Evolutionary conservation across 2,113 vertebrate species (phyloP), one percentile per base, ranked within the genome.

Genomic region (Aplodontia rufa): DNA sequence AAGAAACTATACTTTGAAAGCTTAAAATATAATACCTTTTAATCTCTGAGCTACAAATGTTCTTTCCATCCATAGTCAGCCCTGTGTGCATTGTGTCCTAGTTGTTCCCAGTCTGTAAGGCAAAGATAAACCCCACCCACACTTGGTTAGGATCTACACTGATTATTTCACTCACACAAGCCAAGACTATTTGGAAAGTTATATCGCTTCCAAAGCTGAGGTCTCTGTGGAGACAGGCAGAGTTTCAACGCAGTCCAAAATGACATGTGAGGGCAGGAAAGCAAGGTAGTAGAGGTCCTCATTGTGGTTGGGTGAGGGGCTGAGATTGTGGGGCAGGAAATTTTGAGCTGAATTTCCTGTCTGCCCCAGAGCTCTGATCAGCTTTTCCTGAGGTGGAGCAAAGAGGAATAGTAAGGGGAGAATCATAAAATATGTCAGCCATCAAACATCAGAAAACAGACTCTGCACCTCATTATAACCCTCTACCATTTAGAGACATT

Each of bases 381-480:
- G 35, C 3, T 84, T 64, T 42, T 42, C 40, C 22, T 4, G 3
- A 58, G 13, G 22, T 45, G 47, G 49, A 35, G 20, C n/a, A 40
- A 28, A 83, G 20, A 14, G 20, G 26, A 32, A 13, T 4, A 12
- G n/a, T 4, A 3, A 42, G 0, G 6, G 2, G 0, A 17, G 37
- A 30, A 20, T 1, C 17, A 35, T 78, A 35, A 83, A 84, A 72
- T 3, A 32, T 47, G 5, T n/a, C 79, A 40, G 60, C 8, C n/a
- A 2, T 26, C 66, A 47, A 87, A 51, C 24, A 53, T 32, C 9
- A 45, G 58, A 71, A 71, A 62, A 2, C 9, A 32, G 71, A 53
- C 12, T 62, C 22, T 28, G 14, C 35, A 28, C 37, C 20, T 64
- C 47, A 35, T 58, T 58, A 16, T 20, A 49, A 32, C 51, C 26